Conservation (phyloP, 2,888 invertebrate genomes). For the Sarcophaga subvicina region DNA sequence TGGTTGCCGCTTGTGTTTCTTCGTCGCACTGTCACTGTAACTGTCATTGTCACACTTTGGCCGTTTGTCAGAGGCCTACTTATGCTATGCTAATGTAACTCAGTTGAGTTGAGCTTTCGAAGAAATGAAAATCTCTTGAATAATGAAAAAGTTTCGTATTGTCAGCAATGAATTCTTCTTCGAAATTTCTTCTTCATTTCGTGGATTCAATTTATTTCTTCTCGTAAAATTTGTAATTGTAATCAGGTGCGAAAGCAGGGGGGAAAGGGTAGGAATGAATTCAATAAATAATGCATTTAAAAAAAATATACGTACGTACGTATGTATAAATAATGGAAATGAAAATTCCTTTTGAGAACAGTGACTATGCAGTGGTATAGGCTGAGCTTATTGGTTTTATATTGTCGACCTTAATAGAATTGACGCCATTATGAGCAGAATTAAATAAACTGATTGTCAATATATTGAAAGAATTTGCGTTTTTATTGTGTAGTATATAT, state of each 20-base stretch:
- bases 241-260: neutral
- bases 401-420: no score
- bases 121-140: constrained; percentile 1
- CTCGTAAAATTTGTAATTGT: constrained; percentile 36
- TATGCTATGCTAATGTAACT: constrained; percentile 25
- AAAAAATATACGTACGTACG: neutral
- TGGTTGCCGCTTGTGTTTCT: neutral
- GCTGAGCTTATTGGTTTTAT: no score
- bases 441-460: no score
- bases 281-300: constrained; percentile 1
- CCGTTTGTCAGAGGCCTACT: neutral
- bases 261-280: neutral
- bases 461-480: no score
- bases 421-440: no score
- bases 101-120: neutral
- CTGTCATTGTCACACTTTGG: neutral
- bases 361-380: no score
- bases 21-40: neutral
- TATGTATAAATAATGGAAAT: neutral
- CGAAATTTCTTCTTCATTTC: neutral
- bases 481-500: no score
- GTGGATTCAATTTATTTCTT: constrained; percentile 29
- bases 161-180: constrained; percentile 4
- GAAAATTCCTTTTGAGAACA: neutral
- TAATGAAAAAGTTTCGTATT: constrained; percentile 33